Evolutionary conservation across 2,797 vertebrate genomes (phyloP).

Genomic region (Thaleichthys pacificus): DNA sequence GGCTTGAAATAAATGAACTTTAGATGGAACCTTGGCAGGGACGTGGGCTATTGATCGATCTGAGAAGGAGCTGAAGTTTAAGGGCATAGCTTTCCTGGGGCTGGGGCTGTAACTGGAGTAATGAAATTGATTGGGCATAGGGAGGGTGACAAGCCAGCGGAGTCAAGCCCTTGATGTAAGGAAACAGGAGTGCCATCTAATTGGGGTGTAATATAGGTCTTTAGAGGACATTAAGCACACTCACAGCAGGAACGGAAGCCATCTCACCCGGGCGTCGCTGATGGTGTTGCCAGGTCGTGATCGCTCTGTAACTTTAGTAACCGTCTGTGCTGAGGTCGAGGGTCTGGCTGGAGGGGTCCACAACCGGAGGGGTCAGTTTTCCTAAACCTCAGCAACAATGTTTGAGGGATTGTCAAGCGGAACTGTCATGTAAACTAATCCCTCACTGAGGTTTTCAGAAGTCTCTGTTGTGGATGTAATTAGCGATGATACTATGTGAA

Average conservation of each 20-base stretch:
- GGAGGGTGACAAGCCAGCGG: slow-evolving; percentile 85
- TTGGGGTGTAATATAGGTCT: slow-evolving; percentile 87
- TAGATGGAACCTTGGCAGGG: slow-evolving; percentile 88
- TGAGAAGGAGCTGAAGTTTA: slow-evolving; percentile 84
- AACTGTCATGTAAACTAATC: background rate
- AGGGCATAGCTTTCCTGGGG: slow-evolving; percentile 80
- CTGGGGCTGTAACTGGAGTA: slow-evolving; percentile 84
- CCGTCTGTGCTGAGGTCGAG: slow-evolving; percentile 20
- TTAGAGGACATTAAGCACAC: slow-evolving; percentile 86
- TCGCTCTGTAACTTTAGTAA: slow-evolving; percentile 62
- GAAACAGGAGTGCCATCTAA: slow-evolving; percentile 89
- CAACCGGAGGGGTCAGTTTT: slow-evolving; percentile 17
- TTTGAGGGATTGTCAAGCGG: background rate
- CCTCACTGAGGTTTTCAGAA: too few relatives aligned
- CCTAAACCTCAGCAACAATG: background rate
- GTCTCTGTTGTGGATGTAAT: too few relatives aligned
- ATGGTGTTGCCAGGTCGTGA: slow-evolving; percentile 69
- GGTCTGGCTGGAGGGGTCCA: slow-evolving; percentile 69
- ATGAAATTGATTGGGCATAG: slow-evolving; percentile 87
- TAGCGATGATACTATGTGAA: too few relatives aligned
- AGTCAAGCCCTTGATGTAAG: slow-evolving; percentile 89
- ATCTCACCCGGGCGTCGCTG: slow-evolving; percentile 66
- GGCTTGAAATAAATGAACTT: slow-evolving; percentile 88
- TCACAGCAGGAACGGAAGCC: slow-evolving; percentile 69
- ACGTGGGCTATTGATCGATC: slow-evolving; percentile 81